A percentile compares a stretch with the other conserved stretches of the same genome.
phyloP scores from a whole-genome alignment of 2,888 invertebrate species.

The Phragmatobia fuliginosa region DNA sequence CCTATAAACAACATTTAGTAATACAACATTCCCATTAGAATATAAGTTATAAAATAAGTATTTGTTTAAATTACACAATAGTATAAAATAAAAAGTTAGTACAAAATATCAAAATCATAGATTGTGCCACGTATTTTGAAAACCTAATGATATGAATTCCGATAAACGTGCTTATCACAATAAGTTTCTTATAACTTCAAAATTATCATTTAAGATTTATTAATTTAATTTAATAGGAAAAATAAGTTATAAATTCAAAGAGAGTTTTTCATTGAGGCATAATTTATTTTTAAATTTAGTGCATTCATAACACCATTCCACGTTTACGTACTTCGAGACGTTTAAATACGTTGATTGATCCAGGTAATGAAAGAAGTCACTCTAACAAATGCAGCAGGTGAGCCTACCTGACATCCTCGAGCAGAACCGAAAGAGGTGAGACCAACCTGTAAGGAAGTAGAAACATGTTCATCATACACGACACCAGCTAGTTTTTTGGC shows the following conservation, averaged over 20 bases:
- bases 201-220: not conserved
- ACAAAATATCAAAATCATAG: not conserved
- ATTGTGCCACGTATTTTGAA: not conserved
- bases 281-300: not conserved
- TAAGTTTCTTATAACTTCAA: too few relatives aligned
- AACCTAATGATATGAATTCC: not conserved
- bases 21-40: too few relatives aligned
- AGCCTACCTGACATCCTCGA: conserved; percentile 5
- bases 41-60: too few relatives aligned
- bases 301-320: not conserved
- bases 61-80: too few relatives aligned
- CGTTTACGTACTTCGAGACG: not conserved
- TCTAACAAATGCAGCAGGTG: conserved; percentile 17
- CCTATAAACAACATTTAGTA: too few relatives aligned
- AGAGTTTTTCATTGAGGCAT: not conserved
- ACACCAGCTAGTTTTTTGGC: not conserved
- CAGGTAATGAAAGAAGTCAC: conserved; percentile 9
- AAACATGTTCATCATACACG: not conserved
- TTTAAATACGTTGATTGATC: conserved; percentile 11
- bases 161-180: too few relatives aligned
- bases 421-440: conserved; percentile 19
- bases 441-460: conserved; percentile 15
- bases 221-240: not conserved
- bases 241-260: not conserved
- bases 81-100: not conserved